Percentiles rank a stretch among this genome's conserved stretches.
phyloP scores from a whole-genome alignment of 2,888 invertebrate species.

The Sympetrum striolatum region DNA sequence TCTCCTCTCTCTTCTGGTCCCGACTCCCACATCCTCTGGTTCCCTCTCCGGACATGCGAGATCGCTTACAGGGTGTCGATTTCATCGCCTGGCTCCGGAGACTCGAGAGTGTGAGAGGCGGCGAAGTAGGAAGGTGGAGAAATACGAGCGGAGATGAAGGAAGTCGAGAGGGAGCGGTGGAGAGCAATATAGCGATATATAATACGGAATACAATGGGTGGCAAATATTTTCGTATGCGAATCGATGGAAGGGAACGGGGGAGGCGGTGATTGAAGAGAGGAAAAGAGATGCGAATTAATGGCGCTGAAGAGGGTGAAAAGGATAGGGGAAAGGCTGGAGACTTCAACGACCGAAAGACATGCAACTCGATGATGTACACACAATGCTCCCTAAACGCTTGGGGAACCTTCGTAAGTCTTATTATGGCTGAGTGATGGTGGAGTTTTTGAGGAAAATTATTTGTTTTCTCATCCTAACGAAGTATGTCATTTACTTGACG shows the following conservation, averaged over 20 bases:
- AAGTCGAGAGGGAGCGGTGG: background rate
- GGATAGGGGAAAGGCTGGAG: background rate
- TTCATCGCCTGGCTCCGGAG: background rate
- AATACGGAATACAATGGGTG: slow-evolving; percentile 10
- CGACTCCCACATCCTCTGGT: background rate
- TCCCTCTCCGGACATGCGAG: slow-evolving; percentile 9
- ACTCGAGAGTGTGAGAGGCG: background rate
- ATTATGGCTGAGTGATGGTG: too few species aligned
- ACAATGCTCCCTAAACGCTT: too few species aligned
- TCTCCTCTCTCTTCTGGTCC: background rate
- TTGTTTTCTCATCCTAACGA: too few species aligned
- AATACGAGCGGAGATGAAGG: background rate
- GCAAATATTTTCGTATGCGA: slow-evolving; percentile 17
- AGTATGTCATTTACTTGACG: too few species aligned
- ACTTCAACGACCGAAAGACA: background rate
- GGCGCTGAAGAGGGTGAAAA: background rate
- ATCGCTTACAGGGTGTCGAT: slow-evolving; percentile 43
- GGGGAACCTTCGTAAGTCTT: too few species aligned
- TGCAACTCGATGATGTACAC: too few species aligned
- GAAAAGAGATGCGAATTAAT: background rate
- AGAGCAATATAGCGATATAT: background rate
- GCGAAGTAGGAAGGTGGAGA: background rate
- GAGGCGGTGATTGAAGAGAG: background rate
- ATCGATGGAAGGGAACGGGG: background rate
- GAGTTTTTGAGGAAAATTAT: too few species aligned